Percentiles rank a stretch among this genome's conserved stretches.
phyloP scores from a whole-genome alignment of 1,140 invertebrate genomes.

The Hirudo medicinalis region DNA sequence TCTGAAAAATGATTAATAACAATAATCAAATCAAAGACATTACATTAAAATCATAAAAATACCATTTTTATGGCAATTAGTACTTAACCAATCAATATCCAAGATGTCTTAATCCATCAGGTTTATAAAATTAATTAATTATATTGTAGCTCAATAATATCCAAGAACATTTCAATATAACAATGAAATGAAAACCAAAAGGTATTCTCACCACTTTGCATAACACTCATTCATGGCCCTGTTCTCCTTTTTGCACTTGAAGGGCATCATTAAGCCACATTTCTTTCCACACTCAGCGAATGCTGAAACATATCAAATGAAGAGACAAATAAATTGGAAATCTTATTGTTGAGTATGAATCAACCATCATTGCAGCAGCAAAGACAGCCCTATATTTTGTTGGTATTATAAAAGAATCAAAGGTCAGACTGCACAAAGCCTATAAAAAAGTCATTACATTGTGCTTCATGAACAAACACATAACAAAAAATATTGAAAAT shows the following conservation, averaged over 20 bases:
- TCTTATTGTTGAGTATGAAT: too few relatives aligned
- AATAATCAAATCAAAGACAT: too few relatives aligned
- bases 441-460: neutral
- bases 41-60: too few relatives aligned
- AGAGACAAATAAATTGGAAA: neutral
- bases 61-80: too few relatives aligned
- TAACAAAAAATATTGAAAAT: constrained; percentile 16
- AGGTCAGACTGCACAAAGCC: neutral
- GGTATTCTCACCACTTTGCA: constrained; percentile 51
- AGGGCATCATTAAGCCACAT: constrained; percentile 53
- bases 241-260: constrained; percentile 61
- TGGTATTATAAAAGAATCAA: neutral
- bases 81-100: neutral
- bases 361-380: too few relatives aligned
- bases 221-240: constrained; percentile 55
- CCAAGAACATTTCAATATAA: too few relatives aligned
- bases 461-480: neutral
- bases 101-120: too few relatives aligned
- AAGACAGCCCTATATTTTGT: neutral
- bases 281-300: constrained; percentile 64
- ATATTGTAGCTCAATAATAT: too few relatives aligned
- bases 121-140: too few relatives aligned
- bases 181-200: too few relatives aligned
- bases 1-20: too few relatives aligned
- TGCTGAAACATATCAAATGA: constrained; percentile 37